A percentile compares a stretch with the other conserved stretches of the same genome.
Conservation (phyloP, 2,888 invertebrate genomes). For the Pachymerium ferrugineum region DNA sequence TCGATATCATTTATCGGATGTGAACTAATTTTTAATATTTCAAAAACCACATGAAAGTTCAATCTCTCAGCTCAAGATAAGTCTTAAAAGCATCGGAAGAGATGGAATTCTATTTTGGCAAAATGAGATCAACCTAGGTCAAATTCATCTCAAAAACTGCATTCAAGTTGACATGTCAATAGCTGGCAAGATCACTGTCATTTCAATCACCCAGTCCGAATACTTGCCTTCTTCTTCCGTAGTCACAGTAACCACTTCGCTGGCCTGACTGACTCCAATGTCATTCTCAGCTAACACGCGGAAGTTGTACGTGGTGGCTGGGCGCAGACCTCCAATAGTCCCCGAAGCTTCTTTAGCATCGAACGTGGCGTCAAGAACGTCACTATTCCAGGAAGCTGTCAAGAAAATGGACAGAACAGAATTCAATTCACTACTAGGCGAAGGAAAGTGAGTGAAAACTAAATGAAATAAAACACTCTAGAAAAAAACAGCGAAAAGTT, state of each 20-base stretch:
- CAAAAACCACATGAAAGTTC: background rate
- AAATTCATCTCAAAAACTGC: background rate
- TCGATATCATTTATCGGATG: too few relatives aligned
- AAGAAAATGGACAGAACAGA: background rate
- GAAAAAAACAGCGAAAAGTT: too few relatives aligned
- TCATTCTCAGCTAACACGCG: slow-evolving; percentile 90
- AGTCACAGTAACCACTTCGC: slow-evolving; percentile 87
- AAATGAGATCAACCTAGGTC: slow-evolving; percentile 14
- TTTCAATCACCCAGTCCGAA: background rate
- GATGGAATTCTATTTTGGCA: slow-evolving; percentile 15
- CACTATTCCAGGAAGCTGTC: slow-evolving; percentile 32
- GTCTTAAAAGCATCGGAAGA: background rate
- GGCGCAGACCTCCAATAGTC: slow-evolving; percentile 60
- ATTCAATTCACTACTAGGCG: background rate
- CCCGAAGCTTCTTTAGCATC: slow-evolving; percentile 32
- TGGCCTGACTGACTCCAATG: slow-evolving; percentile 85
- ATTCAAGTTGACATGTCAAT: slow-evolving; percentile 19
- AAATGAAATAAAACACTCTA: background rate
- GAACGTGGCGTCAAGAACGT: slow-evolving; percentile 31
- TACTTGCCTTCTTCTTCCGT: slow-evolving; percentile 78
- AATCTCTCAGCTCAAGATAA: background rate
- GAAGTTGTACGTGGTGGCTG: slow-evolving; percentile 87
- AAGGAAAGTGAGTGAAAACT: background rate
- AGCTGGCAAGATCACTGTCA: slow-evolving; percentile 16
- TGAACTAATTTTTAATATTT: background rate